Base-by-base conservation (phyloP, 2,797 vertebrate species). In the Adelosebastes latens region DNA sequence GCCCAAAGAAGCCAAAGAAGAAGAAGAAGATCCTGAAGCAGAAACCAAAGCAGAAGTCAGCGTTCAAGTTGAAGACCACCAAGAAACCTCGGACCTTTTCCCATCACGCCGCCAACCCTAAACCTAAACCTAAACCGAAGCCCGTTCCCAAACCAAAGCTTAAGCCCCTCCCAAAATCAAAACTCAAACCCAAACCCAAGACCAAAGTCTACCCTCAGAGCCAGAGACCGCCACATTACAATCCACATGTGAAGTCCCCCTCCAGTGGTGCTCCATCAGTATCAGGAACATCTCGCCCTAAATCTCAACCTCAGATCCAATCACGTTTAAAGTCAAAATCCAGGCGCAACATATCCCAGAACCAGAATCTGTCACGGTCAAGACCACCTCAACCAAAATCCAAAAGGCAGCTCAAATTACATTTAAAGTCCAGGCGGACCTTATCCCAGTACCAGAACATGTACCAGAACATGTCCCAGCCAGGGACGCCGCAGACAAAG, bases 1-100 rank as follows among this genome's bases (percentile, higher is more conserved):
- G 0, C 6, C 25, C 42, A 2, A 90, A 90, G 69, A 92, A 90
- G 56, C 79, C 53, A 3, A 90, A 92, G 67, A 92, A 87, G 81
- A 83, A 79, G 60, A 84, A 82, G 62, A 92, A 87, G 70, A 25
- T 84, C 34, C 65, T 42, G 69, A 89, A 60, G 72, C 83, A 69
- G 36, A 49, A 80, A 32, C 83, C 62, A 1, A 82, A 89, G 61
- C 80, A 85, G 79, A 92, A 92, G 67, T 88, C 84, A 2, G 58
- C 31, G 0, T 85, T 93, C 34, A 90, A 66, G 53, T 6, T 89
- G 13, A 92, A 90, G 39, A 75, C 74, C 46, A 27, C 75, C 24
- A 90, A 87, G 84, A 92, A 85, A 64, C 71, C 79, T n/a, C 56
- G 0, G 18, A 39, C 16, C 0, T 71, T 74, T 75, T 14, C 83